Base-by-base conservation (phyloP, 2,888 invertebrate genomes). In the Heteropelma amictum region DNA sequence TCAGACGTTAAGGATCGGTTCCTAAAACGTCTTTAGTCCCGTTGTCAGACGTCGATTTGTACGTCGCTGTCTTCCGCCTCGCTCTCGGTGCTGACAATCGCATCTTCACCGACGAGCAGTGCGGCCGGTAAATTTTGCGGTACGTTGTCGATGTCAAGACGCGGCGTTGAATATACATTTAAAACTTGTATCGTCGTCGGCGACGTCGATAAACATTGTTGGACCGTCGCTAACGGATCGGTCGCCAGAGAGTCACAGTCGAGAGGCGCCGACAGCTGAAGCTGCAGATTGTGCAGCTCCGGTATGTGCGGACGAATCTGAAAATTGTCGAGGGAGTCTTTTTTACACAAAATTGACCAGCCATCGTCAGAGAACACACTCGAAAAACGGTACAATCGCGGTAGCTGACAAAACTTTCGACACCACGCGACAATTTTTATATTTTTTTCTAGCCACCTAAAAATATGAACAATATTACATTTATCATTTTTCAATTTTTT, bases 261-360 rank as follows among this genome's bases (percentile, higher is more conserved):
- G 53, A 89, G 78, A 3, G 89, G 85, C 63, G 86, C 85, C 30
- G 88, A 85, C 28, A 90, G 67, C 79, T 90, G 90, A 61, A 93
- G 85, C 83, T 93, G 93, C 75, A 93, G 87, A 78, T 91, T 92
- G 51, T 93, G 93, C 70, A 93, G 86, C 84, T 93, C 93, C 69
- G 93, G 93, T 89, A 94, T 93, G 76, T 93, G 92, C 7, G 94
- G 93, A 78, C 93, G 90, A 77, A 93, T 92, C 93, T 93, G 85
- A 33, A 91, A 54, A 35, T 30, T 17, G 12, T n/a, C 3, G 5
- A 53, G 3, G n/a, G 35, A 51, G 2, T 33, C 58, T 63, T 45
- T 33, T 51, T 47, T 33, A 28, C n/a, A n/a, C n/a, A n/a, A n/a
- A n/a, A n/a, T n/a, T n/a, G n/a, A n/a, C n/a, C n/a, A n/a, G n/a